Evolutionary conservation across 2,113 vertebrate genomes (phyloP), one percentile per base, ranked within the genome.

Genomic region (Chrysochloris asiatica): DNA sequence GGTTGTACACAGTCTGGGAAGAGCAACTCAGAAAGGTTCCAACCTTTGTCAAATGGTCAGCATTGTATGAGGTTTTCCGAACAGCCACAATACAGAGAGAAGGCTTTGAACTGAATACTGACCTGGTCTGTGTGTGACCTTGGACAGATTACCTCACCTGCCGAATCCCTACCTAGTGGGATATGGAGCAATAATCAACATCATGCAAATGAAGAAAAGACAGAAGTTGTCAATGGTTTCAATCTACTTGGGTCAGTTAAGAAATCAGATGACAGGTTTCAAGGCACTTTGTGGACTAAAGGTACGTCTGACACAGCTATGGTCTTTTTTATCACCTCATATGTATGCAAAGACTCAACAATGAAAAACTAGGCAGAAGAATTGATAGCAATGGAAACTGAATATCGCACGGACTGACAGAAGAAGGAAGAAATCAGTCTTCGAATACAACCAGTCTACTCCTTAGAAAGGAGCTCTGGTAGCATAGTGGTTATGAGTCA

Each of bases 41-140:
- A 48, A 43, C 33, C 1, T 8, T 5, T 3, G 86, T 38, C 75
- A 28, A n/a, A 36, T 72, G 50, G 83, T n/a, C 43, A 92, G 79
- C 61, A 86, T 72, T 85, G 81, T 72, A 54, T 14, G 41, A 93
- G 94, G 43, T 43, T 67, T 41, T 59, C 50, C 43, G 36, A n/a
- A 36, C 26, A 59, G 26, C 11, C 6, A 4, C 2, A 43, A 45
- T 1, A 33, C 17, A 38, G 54, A 73, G 4, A 61, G 45, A 8
- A 38, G 47, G 12, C 52, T 36, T 38, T 14, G 13, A n/a, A 8
- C 41, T 12, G 10, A 61, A 38, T 17, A 22, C 33, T 3, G 19
- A 7, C n/a, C 67, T 21, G 45, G 26, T 13, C 28, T 38, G 52
- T 65, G 33, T 10, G 26, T 28, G 72, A 43, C 56, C 41, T 82